Base-by-base conservation (phyloP, 2,113 vertebrate species). In the Sturnus vulgaris region DNA sequence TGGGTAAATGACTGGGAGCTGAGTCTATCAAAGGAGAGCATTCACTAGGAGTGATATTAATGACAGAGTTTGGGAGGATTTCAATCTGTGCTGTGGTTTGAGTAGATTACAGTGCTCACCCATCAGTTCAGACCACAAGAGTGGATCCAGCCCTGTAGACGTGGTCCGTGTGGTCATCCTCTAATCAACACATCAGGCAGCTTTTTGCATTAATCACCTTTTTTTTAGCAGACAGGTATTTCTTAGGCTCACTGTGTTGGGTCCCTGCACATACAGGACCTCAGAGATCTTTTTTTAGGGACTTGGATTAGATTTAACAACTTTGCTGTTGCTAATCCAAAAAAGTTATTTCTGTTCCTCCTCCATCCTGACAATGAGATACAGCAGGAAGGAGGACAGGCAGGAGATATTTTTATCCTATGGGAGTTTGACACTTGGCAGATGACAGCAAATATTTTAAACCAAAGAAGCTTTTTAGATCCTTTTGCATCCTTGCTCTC, bases 161-260 rank as follows among this genome's bases (percentile, higher is more conserved):
- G 15, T 40, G 50, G 50, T 33, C 69, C 49, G 17, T 65, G 42
- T 28, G 64, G 66, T 91, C 61, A 52, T 25, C 70, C 71, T 46
- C 73, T 65, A 72, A 63, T 56, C 12, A 15, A 78, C 76, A 92
- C 40, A 88, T 70, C 69, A 28, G 42, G 66, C 82, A 89, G 80
- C 33, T 33, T 76, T 86, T 77, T 63, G 53, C 71, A 88, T 81
- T 93, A 82, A 95, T 96, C 82, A 88, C 40, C 89, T 86, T 50
- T 86, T 86, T 60, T 56, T 60, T 52, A 79, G 25, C 76, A 64
- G 79, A 47, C 33, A 97, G 65, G 42, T 35, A 19, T 40, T 72
- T 8, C 70, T 66, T 61, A 68, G 59, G 40, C 44, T 42, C 49
- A 11, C 33, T 17, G 7, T 44, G 65, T 18, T 72, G 52, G 33